A percentile compares a stretch with the other conserved stretches of the same genome.
Evolutionary conservation across 2,888 invertebrate species (phyloP).

Genomic region (Fabriciana adippe): DNA sequence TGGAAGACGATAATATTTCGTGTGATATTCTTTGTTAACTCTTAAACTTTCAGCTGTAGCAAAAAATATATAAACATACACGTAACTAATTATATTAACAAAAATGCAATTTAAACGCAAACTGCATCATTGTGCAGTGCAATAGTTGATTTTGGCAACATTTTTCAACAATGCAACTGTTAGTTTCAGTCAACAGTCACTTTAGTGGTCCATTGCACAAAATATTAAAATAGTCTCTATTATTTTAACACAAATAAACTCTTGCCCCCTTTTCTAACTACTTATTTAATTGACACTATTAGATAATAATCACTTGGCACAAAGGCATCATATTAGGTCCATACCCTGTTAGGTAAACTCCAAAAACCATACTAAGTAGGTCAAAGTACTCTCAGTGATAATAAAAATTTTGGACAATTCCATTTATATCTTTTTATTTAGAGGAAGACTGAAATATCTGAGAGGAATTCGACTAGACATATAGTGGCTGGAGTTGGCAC

Average conservation of each 20-base stretch:
- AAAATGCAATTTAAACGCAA: constrained; percentile 73
- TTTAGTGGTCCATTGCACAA: constrained; percentile 71
- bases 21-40: constrained; percentile 44
- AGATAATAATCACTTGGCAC: constrained; percentile 81
- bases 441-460: constrained; percentile 72
- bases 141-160: constrained; percentile 61
- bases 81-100: constrained; percentile 74
- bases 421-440: constrained; percentile 45
- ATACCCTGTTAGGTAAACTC: constrained; percentile 75
- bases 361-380: constrained; percentile 62
- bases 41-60: constrained; percentile 53
- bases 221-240: constrained; percentile 69
- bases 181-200: constrained; percentile 54
- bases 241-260: constrained; percentile 72
- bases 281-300: constrained; percentile 79
- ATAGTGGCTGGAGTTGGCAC: constrained; percentile 65
- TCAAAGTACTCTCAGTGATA: constrained; percentile 75
- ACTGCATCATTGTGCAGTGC: constrained; percentile 32
- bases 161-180: constrained; percentile 50
- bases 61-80: constrained; percentile 61
- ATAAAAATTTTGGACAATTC: constrained; percentile 46
- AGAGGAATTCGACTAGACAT: constrained; percentile 77
- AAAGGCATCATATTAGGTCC: constrained; percentile 78
- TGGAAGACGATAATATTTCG: constrained; percentile 69
- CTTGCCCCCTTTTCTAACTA: constrained; percentile 70